Evolutionary conservation across 2,888 invertebrate genomes (phyloP).

Genomic region (Spisula solida): DNA sequence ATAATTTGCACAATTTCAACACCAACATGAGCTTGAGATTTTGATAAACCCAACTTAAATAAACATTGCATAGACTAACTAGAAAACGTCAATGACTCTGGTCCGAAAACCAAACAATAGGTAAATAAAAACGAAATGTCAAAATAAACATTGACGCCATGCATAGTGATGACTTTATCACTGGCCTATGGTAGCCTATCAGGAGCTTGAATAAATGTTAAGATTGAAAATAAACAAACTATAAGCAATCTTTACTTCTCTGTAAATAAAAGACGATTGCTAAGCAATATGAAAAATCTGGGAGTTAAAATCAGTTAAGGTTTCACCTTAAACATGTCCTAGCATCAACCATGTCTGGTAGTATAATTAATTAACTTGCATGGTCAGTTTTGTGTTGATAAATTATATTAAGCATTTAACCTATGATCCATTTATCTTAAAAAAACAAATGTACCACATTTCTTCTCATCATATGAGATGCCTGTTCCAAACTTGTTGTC

Average conservation of each 20-base stretch:
- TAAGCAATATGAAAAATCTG: constrained; percentile 41
- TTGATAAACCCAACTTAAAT: constrained; percentile 39
- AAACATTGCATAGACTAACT: constrained; percentile 30
- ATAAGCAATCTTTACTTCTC: constrained; percentile 40
- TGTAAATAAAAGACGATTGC: constrained; percentile 46
- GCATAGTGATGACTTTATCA: constrained; percentile 53
- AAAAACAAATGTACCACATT: neutral
- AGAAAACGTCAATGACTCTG: constrained; percentile 30
- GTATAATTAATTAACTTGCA: neutral
- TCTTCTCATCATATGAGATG: neutral
- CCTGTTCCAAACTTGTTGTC: neutral
- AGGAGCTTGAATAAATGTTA: constrained; percentile 28
- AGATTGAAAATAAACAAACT: constrained; percentile 56
- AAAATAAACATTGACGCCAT: constrained; percentile 47
- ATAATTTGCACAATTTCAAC: constrained; percentile 52
- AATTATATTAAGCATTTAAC: neutral
- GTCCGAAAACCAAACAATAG: constrained; percentile 35
- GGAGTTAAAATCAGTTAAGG: constrained; percentile 6
- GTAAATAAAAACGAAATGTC: constrained; percentile 57
- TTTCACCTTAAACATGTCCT: constrained; percentile 16
- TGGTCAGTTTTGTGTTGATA: neutral
- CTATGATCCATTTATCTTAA: neutral
- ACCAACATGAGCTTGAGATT: constrained; percentile 35
- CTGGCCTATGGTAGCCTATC: constrained; percentile 39
- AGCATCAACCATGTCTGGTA: neutral